phyloP scores from a whole-genome alignment of 2,797 vertebrate genomes.

The Cyprinella venusta region DNA sequence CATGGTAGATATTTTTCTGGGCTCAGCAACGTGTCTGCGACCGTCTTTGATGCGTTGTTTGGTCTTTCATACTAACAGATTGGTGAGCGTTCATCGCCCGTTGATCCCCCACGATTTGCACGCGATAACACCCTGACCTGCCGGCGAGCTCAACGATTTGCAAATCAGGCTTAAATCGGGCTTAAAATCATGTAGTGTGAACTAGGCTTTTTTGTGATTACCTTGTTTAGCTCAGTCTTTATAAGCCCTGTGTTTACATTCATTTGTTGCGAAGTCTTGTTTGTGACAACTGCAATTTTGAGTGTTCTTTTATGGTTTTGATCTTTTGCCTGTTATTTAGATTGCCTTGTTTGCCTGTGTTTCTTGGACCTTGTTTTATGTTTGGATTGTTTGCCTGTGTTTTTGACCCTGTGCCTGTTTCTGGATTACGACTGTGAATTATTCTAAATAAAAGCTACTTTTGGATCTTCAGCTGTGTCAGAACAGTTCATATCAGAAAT shows the following conservation, averaged over 20 bases:
- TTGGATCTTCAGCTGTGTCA: neutral
- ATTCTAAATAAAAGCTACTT: neutral
- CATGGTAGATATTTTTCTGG: no score
- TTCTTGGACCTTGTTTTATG: neutral
- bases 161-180: no score
- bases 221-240: neutral
- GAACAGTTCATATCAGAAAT: neutral
- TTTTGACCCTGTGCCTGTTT: neutral
- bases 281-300: neutral
- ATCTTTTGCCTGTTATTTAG: neutral
- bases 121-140: no score
- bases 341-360: neutral
- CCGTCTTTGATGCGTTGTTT: no score
- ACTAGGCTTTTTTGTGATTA: no score
- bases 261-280: neutral
- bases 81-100: no score
- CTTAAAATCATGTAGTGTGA: no score
- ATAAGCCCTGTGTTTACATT: neutral
- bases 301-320: neutral
- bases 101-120: no score
- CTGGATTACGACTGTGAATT: neutral
- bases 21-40: no score
- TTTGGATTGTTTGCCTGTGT: neutral
- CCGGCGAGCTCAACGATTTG: no score
- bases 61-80: no score